phyloP scores from a whole-genome alignment of 2,888 invertebrate genomes.

The Steinernema scapterisci region DNA sequence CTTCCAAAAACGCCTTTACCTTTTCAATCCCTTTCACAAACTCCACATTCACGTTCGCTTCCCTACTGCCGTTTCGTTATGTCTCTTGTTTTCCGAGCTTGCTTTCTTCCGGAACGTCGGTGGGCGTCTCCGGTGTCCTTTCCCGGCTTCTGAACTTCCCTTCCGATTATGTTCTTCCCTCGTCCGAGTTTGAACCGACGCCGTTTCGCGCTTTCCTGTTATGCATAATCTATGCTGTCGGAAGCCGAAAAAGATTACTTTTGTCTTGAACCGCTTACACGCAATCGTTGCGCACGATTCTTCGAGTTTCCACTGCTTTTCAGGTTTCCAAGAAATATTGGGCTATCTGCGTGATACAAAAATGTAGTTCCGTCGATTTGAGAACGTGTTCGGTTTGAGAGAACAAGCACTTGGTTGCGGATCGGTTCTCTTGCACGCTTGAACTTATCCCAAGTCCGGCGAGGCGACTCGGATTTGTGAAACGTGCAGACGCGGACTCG shows the following conservation, averaged over 20 bases:
- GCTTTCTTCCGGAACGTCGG: not conserved
- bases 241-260: not conserved
- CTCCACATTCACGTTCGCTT: not conserved
- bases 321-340: not conserved
- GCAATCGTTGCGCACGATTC: not conserved
- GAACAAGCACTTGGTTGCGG: too few relatives aligned
- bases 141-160: not conserved
- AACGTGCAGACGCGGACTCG: too few relatives aligned
- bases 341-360: too few relatives aligned
- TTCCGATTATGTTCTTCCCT: not conserved
- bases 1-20: not conserved
- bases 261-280: not conserved
- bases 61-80: not conserved
- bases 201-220: not conserved
- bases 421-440: too few relatives aligned
- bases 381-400: too few relatives aligned
- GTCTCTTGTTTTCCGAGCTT: not conserved
- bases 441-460: too few relatives aligned
- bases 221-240: not conserved
- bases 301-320: not conserved
- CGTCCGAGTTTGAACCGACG: not conserved
- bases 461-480: too few relatives aligned
- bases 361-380: too few relatives aligned
- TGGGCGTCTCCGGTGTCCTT: not conserved
- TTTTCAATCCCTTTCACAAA: too few relatives aligned